Base-by-base conservation (phyloP, 2,888 invertebrate species). In the Polydesmus complanatus region DNA sequence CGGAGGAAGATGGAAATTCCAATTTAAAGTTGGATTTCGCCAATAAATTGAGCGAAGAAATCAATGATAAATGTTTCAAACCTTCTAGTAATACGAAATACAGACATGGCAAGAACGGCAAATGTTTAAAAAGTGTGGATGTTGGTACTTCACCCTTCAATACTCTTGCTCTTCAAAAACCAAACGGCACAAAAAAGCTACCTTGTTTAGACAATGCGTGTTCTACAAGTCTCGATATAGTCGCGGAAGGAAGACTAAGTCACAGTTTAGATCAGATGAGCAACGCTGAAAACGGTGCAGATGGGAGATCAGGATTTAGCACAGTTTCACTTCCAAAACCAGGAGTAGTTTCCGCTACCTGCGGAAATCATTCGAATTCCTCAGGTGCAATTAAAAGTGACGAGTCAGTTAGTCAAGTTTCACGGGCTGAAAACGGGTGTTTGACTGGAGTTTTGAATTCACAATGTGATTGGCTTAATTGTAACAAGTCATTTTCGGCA, bases 401-500 rank as follows among this genome's bases (percentile, higher is more conserved):
- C 14, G 37, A 8, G 8, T n/a, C n/a, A n/a, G 37, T 8, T 8
- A 37, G 5, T 5, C 37, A 5, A 37, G 37, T 14, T 37, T 37
- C 14, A 37, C 37, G n/a, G n/a, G n/a, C 37, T 37, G 37, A 37
- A 37, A 37, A 37, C 14, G 37, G 37, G 5, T 8, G 14, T 14
- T 8, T 8, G 14, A 8, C 14, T 8, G 37, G 14, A 37, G 37
- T 37, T 37, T 5, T 8, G 14, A 37, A 14, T 37, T 37, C 37
- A 8, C 14, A 51, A 8, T 21, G 51, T 51, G 51, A 21, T 5
- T 51, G 51, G 51, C 11, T 51, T 8, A 22, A 51, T 22, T 21
- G n/a, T 8, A 51, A 51, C n/a, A 51, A 51, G 51, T 51, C 51
- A 14, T 51, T 22, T 51, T 51, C 51, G n/a, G 51, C 51, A 21